These are phyloP conservation scores for Eolophus roseicapilla DNA, from an alignment of 2,113 vertebrate genomes.

Conservation along the genomic window DNA sequence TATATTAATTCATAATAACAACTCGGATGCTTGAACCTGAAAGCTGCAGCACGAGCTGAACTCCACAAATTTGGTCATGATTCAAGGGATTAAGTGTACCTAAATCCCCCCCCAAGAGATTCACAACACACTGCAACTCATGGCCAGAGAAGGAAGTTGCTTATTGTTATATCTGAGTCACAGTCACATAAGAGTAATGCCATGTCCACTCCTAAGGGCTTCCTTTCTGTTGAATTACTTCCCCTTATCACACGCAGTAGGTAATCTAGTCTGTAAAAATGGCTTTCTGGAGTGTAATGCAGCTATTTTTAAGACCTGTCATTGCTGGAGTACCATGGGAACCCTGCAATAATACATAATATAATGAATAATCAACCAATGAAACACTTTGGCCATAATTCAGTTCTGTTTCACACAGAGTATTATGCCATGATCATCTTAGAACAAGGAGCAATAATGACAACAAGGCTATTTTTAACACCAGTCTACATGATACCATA, in stretches of 20 bases:
- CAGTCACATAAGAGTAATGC: background rate
- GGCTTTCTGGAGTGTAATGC: background rate
- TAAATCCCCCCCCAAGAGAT: background rate
- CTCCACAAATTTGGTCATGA: background rate
- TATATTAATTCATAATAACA: background rate
- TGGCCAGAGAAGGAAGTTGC: background rate
- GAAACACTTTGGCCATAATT: background rate
- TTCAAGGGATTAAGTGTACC: background rate
- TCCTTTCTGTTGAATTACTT: background rate
- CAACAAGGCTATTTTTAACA: background rate
- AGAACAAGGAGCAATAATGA: background rate
- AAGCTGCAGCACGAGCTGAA: background rate
- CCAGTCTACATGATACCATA: background rate
- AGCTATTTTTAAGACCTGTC: background rate
- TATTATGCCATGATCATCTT: background rate
- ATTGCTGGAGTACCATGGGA: background rate
- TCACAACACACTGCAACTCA: background rate
- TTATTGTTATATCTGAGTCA: background rate
- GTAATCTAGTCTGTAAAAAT: background rate
- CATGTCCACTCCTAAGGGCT: background rate
- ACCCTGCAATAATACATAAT: background rate
- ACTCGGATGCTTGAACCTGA: background rate
- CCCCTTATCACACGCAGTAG: background rate
- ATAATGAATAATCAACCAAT: background rate
- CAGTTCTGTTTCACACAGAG: background rate